Base-by-base conservation (phyloP, 2,888 invertebrate genomes). In the Mellilla xanthometata region DNA sequence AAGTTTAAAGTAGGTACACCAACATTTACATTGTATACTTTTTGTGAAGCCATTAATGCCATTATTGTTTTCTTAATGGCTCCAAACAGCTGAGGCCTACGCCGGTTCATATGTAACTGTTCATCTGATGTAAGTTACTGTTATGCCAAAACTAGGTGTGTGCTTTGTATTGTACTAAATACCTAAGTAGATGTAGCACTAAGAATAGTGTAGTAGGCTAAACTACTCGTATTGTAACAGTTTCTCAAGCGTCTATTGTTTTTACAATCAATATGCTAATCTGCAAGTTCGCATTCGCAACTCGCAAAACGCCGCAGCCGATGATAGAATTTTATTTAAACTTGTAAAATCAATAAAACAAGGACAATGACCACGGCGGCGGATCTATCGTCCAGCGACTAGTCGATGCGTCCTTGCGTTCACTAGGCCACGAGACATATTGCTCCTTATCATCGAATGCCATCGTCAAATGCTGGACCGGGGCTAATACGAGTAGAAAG, bases 381-480 rank as follows among this genome's bases (percentile, higher is more conserved):
- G 60, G 57, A 62, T 59, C 62, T 49, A 62, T 61, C 62, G 53
- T 62, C 68, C 68, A 59, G 63, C 62, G 57, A 58, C 63, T 59
- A 62, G 60, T 52, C 59, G 52, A 54, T 56, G 65, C 73, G 87
- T 86, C 88, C 87, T 88, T 87, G 85, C 87, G 58, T 87, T 86
- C 85, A 84, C 58, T 46, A 53, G 38, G 10, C 81, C 70, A 68
- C 60, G 61, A 72, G 72, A 70, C 66, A 63, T 58, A 63, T 56
- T 59, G 72, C 69, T 75, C 71, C 77, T 84, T 84, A 87, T 85
- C 84, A 81, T 62, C 68, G 68, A 83, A 84, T 82, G 74, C 79
- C 79, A 84, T 84, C 81, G 65, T 73, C 74, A 77, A 74, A 73
- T 64, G 58, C 58, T 60, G 63, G 68, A 74, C 70, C 58, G 65